Conservation (phyloP, 2,888 invertebrate genomes). For the Caenorhabditis wallacei region DNA sequence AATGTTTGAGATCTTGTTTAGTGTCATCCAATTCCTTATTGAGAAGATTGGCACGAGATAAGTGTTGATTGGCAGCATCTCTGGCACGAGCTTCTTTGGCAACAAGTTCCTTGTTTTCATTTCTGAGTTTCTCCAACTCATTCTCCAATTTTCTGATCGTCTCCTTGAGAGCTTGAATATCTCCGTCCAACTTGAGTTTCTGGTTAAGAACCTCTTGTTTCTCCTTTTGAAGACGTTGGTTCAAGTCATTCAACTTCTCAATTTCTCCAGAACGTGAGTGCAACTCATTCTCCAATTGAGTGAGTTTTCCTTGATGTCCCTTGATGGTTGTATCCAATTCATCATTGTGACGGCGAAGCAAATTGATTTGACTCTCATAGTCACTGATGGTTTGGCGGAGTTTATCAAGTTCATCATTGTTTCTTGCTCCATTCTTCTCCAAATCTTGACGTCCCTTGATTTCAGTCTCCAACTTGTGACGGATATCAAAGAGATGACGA, state of each 20-base stretch:
- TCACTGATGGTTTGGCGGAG: conserved; percentile 77
- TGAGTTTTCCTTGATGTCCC: conserved; percentile 80
- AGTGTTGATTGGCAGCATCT: conserved; percentile 76
- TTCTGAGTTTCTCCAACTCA: conserved; percentile 79
- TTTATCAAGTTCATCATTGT: conserved; percentile 80
- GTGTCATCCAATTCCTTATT: conserved; percentile 75
- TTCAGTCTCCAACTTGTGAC: conserved; percentile 77
- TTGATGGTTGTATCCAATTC: conserved; percentile 82
- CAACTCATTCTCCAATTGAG: conserved; percentile 81
- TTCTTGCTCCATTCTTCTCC: conserved; percentile 70
- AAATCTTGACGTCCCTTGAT: conserved; percentile 71
- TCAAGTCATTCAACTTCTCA: conserved; percentile 80
- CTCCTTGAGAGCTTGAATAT: conserved; percentile 78
- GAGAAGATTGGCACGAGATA: conserved; percentile 74
- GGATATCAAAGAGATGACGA: conserved; percentile 78
- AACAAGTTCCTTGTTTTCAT: conserved; percentile 74
- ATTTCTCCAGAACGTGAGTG: conserved; percentile 78
- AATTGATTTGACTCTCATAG: conserved; percentile 78
- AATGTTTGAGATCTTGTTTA: conserved; percentile 68
- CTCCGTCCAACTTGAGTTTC: conserved; percentile 80
- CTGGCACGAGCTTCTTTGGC: conserved; percentile 75
- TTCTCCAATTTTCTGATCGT: conserved; percentile 80
- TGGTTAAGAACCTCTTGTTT: conserved; percentile 81
- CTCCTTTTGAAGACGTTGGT: conserved; percentile 80
- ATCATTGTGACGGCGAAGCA: conserved; percentile 82